Conservation (phyloP, 2,113 vertebrate species). For the Macheiramphus alcinus region DNA sequence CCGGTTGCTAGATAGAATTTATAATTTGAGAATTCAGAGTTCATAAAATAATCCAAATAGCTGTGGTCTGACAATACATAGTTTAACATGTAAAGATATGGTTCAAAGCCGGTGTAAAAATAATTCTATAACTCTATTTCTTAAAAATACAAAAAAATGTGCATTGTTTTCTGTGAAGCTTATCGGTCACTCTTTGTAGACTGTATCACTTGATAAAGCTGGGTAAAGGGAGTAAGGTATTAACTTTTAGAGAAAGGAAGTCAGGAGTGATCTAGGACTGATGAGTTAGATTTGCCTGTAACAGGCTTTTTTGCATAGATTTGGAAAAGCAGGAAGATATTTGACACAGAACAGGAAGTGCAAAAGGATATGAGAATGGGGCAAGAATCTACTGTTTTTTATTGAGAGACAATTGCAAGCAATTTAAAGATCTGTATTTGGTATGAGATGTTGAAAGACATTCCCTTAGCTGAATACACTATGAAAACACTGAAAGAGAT, state of each 20-base stretch:
- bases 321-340: background rate
- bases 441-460: background rate
- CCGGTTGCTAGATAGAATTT: background rate
- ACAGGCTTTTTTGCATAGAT: accelerated
- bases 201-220: background rate
- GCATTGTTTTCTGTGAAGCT: background rate
- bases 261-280: background rate
- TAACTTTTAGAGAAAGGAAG: background rate
- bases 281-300: background rate
- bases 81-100: background rate
- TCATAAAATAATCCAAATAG: background rate
- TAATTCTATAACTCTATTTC: background rate
- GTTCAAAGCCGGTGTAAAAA: background rate
- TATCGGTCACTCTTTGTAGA: background rate
- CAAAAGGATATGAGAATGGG: background rate
- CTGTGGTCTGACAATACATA: background rate
- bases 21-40: background rate
- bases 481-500: background rate
- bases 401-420: background rate
- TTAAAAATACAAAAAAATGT: background rate
- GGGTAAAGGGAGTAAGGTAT: background rate
- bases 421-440: background rate
- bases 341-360: background rate
- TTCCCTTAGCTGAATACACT: background rate
- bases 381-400: background rate